These are phyloP conservation scores for Arctocebus calabarensis DNA, from an alignment of 2,797 vertebrate species.

Conservation along the genomic window DNA sequence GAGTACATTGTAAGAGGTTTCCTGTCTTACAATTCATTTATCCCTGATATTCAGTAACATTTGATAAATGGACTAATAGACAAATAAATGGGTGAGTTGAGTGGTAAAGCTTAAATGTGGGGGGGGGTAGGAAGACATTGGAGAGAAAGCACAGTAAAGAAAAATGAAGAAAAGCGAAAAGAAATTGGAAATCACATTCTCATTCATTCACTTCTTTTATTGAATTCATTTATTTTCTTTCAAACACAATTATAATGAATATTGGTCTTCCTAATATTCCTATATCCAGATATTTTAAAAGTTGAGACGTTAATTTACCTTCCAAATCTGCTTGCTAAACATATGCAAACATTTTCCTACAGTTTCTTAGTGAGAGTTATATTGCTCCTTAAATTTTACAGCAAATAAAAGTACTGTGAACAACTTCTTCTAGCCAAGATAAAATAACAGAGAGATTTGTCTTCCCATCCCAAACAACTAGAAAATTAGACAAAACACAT, in stretches of 20 bases:
- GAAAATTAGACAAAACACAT: slow-evolving; percentile 28
- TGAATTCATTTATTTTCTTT: slow-evolving; percentile 46
- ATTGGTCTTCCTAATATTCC: slow-evolving; percentile 35
- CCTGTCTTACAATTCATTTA: slow-evolving; percentile 49
- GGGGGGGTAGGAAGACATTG: background rate
- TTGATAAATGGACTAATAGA: slow-evolving; percentile 23
- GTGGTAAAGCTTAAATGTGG: slow-evolving; percentile 35
- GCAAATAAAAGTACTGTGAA: slow-evolving; percentile 55
- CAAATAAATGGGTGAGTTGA: background rate
- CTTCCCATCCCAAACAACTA: background rate
- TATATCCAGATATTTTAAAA: slow-evolving; percentile 31
- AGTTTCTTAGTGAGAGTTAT: slow-evolving; percentile 44
- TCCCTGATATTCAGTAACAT: background rate
- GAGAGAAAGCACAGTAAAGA: background rate
- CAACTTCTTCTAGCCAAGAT: slow-evolving; percentile 52
- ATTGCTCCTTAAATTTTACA: slow-evolving; percentile 51
- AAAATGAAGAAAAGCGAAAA: slow-evolving; percentile 20
- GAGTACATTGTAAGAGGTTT: background rate
- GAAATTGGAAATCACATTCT: background rate
- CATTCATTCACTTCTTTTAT: slow-evolving; percentile 48
- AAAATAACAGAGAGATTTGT: slow-evolving; percentile 11
- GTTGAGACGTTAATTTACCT: slow-evolving; percentile 2
- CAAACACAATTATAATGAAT: slow-evolving; percentile 38
- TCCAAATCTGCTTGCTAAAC: slow-evolving; percentile 53
- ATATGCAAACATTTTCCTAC: slow-evolving; percentile 52